Evolutionary conservation across 2,113 vertebrate genomes (phyloP), one percentile per base, ranked within the genome.

Genomic region (Misgurnus anguillicaudatus): DNA sequence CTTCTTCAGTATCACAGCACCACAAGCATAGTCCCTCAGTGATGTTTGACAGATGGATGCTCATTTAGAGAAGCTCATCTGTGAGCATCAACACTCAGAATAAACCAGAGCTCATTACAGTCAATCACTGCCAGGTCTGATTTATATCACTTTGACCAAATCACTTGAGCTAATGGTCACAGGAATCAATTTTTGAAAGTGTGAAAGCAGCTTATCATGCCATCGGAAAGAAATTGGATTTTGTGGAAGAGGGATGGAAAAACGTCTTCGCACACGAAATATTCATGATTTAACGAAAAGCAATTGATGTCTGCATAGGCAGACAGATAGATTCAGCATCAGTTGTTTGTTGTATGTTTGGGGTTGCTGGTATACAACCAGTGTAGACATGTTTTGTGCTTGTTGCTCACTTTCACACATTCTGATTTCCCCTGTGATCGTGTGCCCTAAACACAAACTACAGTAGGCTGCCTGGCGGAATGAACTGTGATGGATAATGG

Each of bases 391-490:
- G 68, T 82, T 91, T 86, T 87, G 88, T 4, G 72, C 58, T 75
- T 75, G 58, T 55, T 69, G 60, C 86, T 86, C 85, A 86, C 88
- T 87, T 90, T 89, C 85, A 83, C 86, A 90, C 86, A 39, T 87
- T 80, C 76, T 89, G 85, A 90, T 91, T 89, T 90, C 90, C 89
- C 90, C 17, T 73, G 78, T 79, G 77, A 83, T 78, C 85, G 63
- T 1, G 19, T 80, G 62, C 72, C 85, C 73, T 57, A 81, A 38
- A 16, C 45, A 78, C 73, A 48, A 4, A 87, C 89, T 31, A n/a
- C n/a, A n/a, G n/a, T 83, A 69, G 85, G 81, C 84, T 84, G 73
- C 77, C 42, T 48, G 47, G 45, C 73, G 17, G 66, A 75, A 10
- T 80, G 70, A 53, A 82, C 31, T 80, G 70, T 77, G 78, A 48